These are phyloP conservation scores for Drosophila koepferae DNA, from an alignment of 2,888 invertebrate genomes.

Conservation along the genomic window DNA sequence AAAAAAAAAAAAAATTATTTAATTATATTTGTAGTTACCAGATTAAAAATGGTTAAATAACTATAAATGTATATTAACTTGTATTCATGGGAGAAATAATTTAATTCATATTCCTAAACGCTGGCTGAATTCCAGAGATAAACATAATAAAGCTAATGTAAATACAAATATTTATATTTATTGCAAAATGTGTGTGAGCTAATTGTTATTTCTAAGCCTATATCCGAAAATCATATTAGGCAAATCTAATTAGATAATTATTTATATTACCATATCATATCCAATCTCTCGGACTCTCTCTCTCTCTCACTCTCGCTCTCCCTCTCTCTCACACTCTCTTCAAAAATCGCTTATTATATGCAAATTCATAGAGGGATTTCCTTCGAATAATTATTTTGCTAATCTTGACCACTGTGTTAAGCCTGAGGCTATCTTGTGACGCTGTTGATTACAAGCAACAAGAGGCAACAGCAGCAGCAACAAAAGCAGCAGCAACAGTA, in stretches of 20 bases:
- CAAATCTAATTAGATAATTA: neutral
- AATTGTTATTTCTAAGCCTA: no score
- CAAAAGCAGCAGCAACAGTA: constrained; percentile 1
- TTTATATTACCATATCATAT: neutral
- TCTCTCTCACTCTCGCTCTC: neutral
- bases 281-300: neutral
- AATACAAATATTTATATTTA: no score
- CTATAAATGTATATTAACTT: no score
- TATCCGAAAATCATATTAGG: no score
- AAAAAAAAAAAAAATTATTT: neutral
- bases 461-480: neutral
- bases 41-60: no score
- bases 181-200: no score
- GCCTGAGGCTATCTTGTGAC: constrained; percentile 37
- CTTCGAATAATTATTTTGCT: neutral
- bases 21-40: no score
- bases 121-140: no score
- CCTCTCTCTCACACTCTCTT: neutral
- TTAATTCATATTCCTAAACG: no score
- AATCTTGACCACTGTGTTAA: constrained; percentile 29
- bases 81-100: no score
- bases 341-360: neutral
- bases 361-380: neutral
- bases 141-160: no score
- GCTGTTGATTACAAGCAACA: constrained; percentile 50